A percentile compares a stretch with the other conserved stretches of the same genome.
These are phyloP conservation scores for Bubalus kerabau DNA, from an alignment of 2,113 vertebrate genomes.

Conservation along the genomic window DNA sequence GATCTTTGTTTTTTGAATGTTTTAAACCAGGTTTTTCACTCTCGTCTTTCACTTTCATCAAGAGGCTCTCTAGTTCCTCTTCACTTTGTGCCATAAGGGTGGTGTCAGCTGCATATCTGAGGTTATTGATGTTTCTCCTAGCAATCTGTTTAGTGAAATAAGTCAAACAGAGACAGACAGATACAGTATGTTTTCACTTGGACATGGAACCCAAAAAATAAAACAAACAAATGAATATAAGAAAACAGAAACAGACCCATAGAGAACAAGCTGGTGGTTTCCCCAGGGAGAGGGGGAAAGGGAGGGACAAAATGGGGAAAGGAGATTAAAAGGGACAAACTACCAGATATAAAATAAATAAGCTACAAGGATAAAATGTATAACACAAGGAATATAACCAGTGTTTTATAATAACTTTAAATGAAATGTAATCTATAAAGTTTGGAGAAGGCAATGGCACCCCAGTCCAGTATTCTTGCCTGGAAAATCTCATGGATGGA, in stretches of 20 bases:
- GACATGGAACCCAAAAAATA: neutral
- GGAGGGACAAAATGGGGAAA: rapidly evolving
- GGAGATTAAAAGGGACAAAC: neutral
- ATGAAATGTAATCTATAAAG: neutral
- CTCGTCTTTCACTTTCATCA: neutral
- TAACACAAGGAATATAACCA: neutral
- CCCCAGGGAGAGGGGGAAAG: neutral
- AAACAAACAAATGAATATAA: neutral
- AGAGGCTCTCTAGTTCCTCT: neutral
- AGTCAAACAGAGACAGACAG: neutral
- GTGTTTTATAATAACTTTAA: neutral
- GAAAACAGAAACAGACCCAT: neutral
- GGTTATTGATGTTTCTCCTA: neutral
- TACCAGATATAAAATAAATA: neutral
- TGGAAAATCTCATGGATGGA: too few relatives aligned
- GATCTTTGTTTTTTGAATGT: too few relatives aligned
- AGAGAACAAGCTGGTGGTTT: neutral
- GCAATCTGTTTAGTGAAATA: neutral
- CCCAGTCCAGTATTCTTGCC: too few relatives aligned
- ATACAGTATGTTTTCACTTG: neutral
- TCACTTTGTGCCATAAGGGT: neutral
- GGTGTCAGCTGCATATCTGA: neutral
- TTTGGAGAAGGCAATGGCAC: too few relatives aligned
- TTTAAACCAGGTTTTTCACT: too few relatives aligned
- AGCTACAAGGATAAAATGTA: neutral